These are phyloP conservation scores for Ictalurus furcatus DNA, from an alignment of 2,113 vertebrate genomes.

Conservation along the genomic window DNA sequence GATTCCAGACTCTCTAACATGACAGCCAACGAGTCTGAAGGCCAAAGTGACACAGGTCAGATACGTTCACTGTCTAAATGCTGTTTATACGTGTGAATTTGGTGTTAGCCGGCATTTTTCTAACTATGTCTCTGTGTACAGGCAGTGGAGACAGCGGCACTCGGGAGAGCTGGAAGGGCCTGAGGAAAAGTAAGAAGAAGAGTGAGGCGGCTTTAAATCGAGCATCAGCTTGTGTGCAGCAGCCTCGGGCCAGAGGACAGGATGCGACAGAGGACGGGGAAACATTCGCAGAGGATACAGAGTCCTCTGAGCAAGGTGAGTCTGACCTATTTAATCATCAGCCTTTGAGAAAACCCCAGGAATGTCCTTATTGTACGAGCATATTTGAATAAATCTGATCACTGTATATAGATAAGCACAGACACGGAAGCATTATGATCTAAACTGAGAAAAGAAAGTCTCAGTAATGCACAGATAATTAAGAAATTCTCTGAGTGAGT, in stretches of 20 bases:
- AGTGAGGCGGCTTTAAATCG: constrained; percentile 48
- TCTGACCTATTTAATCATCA: not conserved
- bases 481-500: not conserved
- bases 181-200: constrained; percentile 59
- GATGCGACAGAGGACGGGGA: constrained; percentile 64
- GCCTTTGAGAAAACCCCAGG: not conserved
- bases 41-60: constrained; percentile 73
- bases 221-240: constrained; percentile 55
- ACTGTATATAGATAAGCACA: not conserved
- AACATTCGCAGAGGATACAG: constrained; percentile 67
- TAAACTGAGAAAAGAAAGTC: not conserved
- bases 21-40: constrained; percentile 66
- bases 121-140: constrained; percentile 51
- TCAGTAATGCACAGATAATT: not conserved
- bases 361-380: not conserved
- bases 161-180: constrained; percentile 68
- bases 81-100: not conserved
- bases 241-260: constrained; percentile 56
- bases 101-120: not conserved
- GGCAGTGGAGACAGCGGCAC: constrained; percentile 71
- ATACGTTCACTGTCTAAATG: not conserved
- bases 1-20: constrained; percentile 58
- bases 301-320: constrained; percentile 73
- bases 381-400: not conserved
- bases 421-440: not conserved